A percentile compares a stretch with the other conserved stretches of the same genome.
Evolutionary conservation across 2,888 invertebrate genomes (phyloP).

Genomic region (Caenorhabditis afra): DNA sequence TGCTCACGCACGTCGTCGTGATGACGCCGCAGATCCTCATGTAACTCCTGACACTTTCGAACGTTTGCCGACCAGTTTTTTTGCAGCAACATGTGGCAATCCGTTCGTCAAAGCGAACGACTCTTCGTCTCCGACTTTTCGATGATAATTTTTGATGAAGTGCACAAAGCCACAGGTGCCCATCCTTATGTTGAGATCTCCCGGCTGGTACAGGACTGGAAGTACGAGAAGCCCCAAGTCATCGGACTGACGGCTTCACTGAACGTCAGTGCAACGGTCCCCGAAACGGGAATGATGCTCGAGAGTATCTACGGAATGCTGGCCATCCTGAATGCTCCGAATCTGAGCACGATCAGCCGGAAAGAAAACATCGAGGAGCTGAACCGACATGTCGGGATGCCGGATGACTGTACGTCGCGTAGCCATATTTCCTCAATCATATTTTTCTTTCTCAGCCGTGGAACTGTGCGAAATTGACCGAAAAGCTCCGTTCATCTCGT

Average conservation of each 20-base stretch:
- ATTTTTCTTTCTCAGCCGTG: conserved; percentile 35
- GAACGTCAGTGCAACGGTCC: conserved; percentile 12
- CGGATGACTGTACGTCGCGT: conserved; percentile 59
- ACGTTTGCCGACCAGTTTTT: too few relatives aligned
- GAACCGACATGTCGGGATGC: conserved; percentile 53
- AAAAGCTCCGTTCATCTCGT: conserved; percentile 7
- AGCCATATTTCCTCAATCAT: background rate
- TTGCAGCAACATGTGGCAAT: conserved; percentile 73
- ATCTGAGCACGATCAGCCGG: conserved; percentile 57
- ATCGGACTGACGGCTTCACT: conserved; percentile 58
- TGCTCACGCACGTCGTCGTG: conserved; percentile 67
- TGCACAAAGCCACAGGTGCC: conserved; percentile 69
- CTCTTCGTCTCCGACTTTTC: conserved; percentile 75
- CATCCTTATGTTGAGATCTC: conserved; percentile 61
- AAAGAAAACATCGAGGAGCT: conserved; percentile 47
- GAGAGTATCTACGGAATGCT: conserved; percentile 54
- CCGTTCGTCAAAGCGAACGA: conserved; percentile 69
- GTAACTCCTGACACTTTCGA: conserved; percentile 27
- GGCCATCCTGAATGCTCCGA: conserved; percentile 50
- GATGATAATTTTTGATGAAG: conserved; percentile 77
- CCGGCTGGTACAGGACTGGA: conserved; percentile 51
- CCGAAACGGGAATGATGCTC: conserved; percentile 26
- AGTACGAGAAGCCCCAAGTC: conserved; percentile 54
- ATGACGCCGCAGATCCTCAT: conserved; percentile 77
- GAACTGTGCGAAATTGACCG: conserved; percentile 12